These are phyloP conservation scores for Macrophya alboannulata DNA, from an alignment of 2,888 invertebrate genomes.

Conservation along the genomic window DNA sequence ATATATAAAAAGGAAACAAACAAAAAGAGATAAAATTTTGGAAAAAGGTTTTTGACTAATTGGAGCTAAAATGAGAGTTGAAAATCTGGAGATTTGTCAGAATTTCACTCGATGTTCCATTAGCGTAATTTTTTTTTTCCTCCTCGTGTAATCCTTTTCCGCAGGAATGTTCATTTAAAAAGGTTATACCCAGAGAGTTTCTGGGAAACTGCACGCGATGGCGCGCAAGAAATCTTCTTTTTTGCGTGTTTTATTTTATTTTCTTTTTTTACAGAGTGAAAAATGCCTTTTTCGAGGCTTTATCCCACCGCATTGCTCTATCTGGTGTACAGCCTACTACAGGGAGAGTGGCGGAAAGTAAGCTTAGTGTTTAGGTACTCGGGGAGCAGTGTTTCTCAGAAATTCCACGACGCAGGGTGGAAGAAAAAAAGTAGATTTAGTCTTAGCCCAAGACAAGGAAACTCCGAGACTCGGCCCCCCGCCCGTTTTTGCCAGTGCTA, in stretches of 20 bases:
- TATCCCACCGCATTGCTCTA: not conserved
- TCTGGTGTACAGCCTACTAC: not conserved
- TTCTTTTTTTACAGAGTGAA: not conserved
- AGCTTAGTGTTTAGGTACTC: conserved; percentile 47
- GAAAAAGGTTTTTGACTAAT: not conserved
- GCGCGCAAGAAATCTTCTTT: not conserved
- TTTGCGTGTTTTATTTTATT: not conserved
- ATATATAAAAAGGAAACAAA: no score
- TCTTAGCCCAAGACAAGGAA: not conserved
- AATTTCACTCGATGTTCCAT: not conserved
- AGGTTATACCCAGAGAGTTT: not conserved
- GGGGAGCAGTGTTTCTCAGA: not conserved
- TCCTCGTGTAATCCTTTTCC: not conserved
- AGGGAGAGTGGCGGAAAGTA: not conserved
- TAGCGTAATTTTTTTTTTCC: not conserved
- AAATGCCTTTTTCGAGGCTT: conserved; percentile 20
- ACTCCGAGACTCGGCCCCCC: not conserved
- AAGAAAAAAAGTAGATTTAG: conserved; percentile 35
- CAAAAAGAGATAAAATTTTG: not conserved
- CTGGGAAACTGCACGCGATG: not conserved
- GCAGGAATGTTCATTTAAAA: not conserved
- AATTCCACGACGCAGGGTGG: conserved; percentile 14
- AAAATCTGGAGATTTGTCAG: conserved; percentile 14
- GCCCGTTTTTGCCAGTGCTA: conserved; percentile 8
- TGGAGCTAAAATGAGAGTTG: not conserved